Percentiles rank a stretch among this genome's conserved stretches.
Evolutionary conservation across 2,888 invertebrate species (phyloP).

Genomic region (Drosophila suboccidentalis): DNA sequence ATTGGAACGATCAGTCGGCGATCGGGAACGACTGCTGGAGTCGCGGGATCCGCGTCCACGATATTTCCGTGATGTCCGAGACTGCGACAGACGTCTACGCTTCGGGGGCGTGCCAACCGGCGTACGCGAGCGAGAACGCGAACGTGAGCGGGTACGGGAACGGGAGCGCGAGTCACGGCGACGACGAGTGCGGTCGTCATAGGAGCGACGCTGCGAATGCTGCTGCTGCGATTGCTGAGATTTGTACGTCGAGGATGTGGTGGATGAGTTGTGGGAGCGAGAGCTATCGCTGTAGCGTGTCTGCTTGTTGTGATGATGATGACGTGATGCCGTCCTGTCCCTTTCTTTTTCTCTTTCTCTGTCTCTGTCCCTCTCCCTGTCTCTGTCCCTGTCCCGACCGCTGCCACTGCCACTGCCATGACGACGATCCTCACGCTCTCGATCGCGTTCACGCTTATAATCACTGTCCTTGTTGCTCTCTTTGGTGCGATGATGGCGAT

Average conservation of each 20-base stretch:
- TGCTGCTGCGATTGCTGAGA: slow-evolving; percentile 52
- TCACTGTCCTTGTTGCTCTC: slow-evolving; percentile 65
- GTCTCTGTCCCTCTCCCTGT: slow-evolving; percentile 23
- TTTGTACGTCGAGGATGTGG: slow-evolving; percentile 48
- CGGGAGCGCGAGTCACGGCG: slow-evolving; percentile 61
- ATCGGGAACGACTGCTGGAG: slow-evolving; percentile 66
- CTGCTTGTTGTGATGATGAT: slow-evolving; percentile 50
- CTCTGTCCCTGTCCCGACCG: slow-evolving; percentile 37
- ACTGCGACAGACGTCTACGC: slow-evolving; percentile 20
- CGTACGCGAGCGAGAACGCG: slow-evolving; percentile 62
- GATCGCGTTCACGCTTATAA: slow-evolving; percentile 61
- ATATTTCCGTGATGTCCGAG: slow-evolving; percentile 59
- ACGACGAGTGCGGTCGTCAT: slow-evolving; percentile 65
- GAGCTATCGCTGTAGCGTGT: slow-evolving; percentile 50
- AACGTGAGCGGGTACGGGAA: slow-evolving; percentile 54
- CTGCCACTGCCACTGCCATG: slow-evolving; percentile 37
- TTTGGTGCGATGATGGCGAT: slow-evolving; percentile 71
- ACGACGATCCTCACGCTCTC: slow-evolving; percentile 51
- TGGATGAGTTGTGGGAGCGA: slow-evolving; percentile 46
- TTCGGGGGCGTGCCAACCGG: slow-evolving; percentile 29
- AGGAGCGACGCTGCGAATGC: slow-evolving; percentile 51
- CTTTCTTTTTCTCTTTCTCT: slow-evolving; percentile 26
- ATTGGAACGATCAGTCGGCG: slow-evolving; percentile 41
- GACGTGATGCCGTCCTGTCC: slow-evolving; percentile 40
- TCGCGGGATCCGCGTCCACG: slow-evolving; percentile 52